phyloP scores from a whole-genome alignment of 2,113 vertebrate species.

The Motacilla alba region DNA sequence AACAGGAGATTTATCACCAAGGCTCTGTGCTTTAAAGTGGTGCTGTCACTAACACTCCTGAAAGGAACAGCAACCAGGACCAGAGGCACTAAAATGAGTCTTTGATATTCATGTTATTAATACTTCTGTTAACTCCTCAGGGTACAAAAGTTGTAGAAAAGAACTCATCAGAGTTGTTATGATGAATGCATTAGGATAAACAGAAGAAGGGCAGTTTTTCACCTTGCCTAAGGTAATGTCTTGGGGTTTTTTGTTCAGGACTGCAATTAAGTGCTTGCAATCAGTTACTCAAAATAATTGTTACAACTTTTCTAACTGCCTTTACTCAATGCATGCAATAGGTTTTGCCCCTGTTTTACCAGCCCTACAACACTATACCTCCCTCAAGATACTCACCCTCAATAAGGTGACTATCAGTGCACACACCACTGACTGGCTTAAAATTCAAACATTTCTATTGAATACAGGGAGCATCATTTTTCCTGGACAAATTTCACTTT shows the following conservation, averaged over 20 bases:
- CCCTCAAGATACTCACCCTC: not conserved
- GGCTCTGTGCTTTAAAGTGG: conserved; percentile 8
- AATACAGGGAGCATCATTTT: not conserved
- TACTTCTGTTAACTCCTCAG: not conserved
- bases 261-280: not conserved
- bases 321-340: not conserved
- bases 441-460: not conserved
- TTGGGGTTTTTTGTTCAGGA: not conserved
- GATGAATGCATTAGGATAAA: not conserved
- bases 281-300: not conserved
- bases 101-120: not conserved
- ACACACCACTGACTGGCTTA: not conserved
- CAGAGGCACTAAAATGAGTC: not conserved
- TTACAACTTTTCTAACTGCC: not conserved
- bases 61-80: not conserved
- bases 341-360: not conserved
- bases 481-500: not conserved
- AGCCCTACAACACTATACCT: not conserved
- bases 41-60: not conserved
- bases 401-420: not conserved
- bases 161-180: not conserved
- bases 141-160: not conserved
- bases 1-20: not conserved
- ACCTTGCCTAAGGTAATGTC: not conserved
- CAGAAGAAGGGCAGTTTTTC: not conserved